Evolutionary conservation across 1,140 invertebrate species (phyloP).

Genomic region (Eulimnadia texana): DNA sequence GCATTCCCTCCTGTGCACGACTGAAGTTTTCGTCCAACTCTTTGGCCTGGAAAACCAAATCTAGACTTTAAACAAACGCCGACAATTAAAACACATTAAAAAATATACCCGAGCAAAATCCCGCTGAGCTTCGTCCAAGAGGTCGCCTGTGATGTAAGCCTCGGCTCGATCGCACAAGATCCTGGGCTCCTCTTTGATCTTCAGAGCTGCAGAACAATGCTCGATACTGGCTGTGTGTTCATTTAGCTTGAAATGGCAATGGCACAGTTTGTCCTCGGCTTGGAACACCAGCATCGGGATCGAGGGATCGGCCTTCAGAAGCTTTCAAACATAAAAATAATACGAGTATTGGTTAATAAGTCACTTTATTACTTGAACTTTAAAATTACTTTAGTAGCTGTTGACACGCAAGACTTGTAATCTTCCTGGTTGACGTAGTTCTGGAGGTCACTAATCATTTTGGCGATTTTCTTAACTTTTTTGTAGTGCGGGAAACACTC

Average conservation of each 20-base stretch:
- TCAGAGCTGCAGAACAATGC: constrained; percentile 64
- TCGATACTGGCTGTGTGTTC: constrained; percentile 44
- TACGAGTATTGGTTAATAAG: too few relatives aligned
- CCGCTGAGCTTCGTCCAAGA: constrained; percentile 59
- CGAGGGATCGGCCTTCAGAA: constrained; percentile 51
- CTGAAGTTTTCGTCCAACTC: constrained; percentile 66
- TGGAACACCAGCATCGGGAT: constrained; percentile 54
- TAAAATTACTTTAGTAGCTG: constrained; percentile 47
- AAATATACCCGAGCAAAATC: constrained; percentile 14
- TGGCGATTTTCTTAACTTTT: constrained; percentile 89
- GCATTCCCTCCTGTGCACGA: constrained; percentile 75
- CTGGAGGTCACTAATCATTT: constrained; percentile 60
- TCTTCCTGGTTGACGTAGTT: constrained; percentile 48
- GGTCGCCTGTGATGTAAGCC: constrained; percentile 72
- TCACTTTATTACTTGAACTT: not conserved
- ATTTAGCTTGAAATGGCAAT: constrained; percentile 52
- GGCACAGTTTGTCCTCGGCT: constrained; percentile 56
- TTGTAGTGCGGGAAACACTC: constrained; percentile 94
- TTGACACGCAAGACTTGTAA: constrained; percentile 56
- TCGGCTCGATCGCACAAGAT: constrained; percentile 83
- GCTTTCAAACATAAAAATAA: too few relatives aligned
- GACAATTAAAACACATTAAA: too few relatives aligned
- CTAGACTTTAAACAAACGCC: too few relatives aligned
- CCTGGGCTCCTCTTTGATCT: constrained; percentile 57
- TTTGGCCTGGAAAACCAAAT: constrained; percentile 71